Conservation (phyloP, 2,113 vertebrate genomes). For the Onychostruthus taczanowskii region DNA sequence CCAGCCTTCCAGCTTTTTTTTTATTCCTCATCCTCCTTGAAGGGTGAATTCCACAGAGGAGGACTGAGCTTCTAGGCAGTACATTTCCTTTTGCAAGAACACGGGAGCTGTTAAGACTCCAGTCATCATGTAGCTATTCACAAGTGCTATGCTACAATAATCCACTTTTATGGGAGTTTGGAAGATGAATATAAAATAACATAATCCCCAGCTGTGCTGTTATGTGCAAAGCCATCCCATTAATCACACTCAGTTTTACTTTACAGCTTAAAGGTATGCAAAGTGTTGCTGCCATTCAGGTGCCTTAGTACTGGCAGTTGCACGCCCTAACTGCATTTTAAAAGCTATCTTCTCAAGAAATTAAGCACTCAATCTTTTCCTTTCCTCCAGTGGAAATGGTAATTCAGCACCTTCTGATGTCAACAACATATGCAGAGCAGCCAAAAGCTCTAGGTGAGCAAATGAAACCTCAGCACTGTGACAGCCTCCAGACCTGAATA, state of each 20-base stretch:
- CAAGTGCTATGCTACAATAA: conserved; percentile 32
- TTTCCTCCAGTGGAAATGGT: conserved; percentile 4
- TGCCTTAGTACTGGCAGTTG: not conserved
- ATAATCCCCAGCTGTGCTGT: conserved; percentile 48
- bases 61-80: not conserved
- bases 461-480: not conserved
- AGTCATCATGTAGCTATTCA: not conserved
- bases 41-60: not conserved
- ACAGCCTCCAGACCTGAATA: not conserved
- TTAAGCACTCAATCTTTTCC: conserved; percentile 36
- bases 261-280: conserved; percentile 22
- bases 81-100: not conserved
- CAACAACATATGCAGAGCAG: not conserved
- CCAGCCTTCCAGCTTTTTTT: not conserved
- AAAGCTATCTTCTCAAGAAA: conserved; percentile 48
- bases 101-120: not conserved
- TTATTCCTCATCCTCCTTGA: not conserved
- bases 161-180: conserved; percentile 58
- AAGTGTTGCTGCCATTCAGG: conserved; percentile 24
- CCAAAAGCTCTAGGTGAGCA: not conserved
- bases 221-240: conserved; percentile 36
- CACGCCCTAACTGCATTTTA: conserved; percentile 35
- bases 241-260: conserved; percentile 55
- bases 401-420: conserved; percentile 25
- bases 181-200: conserved; percentile 59